Conservation (phyloP, 2,797 vertebrate genomes). For the Notoglanidium macrostoma region DNA sequence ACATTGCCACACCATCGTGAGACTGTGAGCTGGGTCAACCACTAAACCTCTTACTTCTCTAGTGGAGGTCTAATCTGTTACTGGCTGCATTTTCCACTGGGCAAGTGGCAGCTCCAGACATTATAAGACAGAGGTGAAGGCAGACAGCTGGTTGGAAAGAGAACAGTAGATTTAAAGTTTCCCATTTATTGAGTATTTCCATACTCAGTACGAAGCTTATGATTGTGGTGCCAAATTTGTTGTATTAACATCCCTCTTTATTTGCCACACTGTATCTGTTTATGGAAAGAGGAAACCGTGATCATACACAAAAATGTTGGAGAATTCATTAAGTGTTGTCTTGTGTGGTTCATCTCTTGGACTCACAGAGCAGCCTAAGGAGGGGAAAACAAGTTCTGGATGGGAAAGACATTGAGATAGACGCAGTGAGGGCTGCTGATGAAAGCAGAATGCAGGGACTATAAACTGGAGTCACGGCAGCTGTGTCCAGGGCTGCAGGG, state of each 20-base stretch:
- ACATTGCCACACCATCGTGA: slow-evolving; percentile 60
- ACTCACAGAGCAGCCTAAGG: slow-evolving; percentile 31
- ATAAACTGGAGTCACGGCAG: slow-evolving; percentile 67
- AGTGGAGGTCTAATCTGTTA: slow-evolving; percentile 67
- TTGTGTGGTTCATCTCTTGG: slow-evolving; percentile 35
- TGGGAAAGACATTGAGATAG: slow-evolving; percentile 52
- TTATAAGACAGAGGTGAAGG: slow-evolving; percentile 24
- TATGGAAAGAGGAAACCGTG: slow-evolving; percentile 28
- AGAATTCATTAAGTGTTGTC: slow-evolving; percentile 37
- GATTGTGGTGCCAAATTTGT: slow-evolving; percentile 33
- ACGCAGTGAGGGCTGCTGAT: slow-evolving; percentile 60
- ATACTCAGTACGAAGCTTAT: slow-evolving; percentile 14
- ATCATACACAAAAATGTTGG: slow-evolving; percentile 19
- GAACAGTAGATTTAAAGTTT: slow-evolving; percentile 18
- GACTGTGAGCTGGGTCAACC: slow-evolving; percentile 56
- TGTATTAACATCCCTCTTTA: slow-evolving; percentile 23
- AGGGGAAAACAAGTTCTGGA: slow-evolving; percentile 54
- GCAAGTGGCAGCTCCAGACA: slow-evolving; percentile 54
- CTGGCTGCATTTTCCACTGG: slow-evolving; percentile 52
- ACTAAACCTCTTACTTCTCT: slow-evolving; percentile 69
- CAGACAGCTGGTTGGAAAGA: slow-evolving; percentile 11
- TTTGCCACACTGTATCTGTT: slow-evolving; percentile 9
- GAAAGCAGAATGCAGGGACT: slow-evolving; percentile 65
- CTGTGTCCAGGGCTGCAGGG: slow-evolving; percentile 75
- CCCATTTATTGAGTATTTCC: slow-evolving; percentile 31